Base-by-base conservation (phyloP, 1,140 invertebrate species). In the Bombus polaris region DNA sequence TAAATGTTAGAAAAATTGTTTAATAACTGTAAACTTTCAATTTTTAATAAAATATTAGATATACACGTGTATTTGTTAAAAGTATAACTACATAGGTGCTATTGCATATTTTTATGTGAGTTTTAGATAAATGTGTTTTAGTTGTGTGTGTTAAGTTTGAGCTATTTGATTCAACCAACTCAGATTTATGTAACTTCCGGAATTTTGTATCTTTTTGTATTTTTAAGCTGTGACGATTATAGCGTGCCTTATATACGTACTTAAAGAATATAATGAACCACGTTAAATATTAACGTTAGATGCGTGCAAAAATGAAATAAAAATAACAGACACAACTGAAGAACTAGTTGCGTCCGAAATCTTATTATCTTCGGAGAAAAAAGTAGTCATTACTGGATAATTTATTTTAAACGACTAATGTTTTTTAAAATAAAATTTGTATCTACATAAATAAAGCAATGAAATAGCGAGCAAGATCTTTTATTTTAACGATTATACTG, bases 181-280 rank as follows among this genome's bases (percentile, higher is more conserved):
- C 25, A 42, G 18, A 62, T 62, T n/a, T 22, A 62, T 75, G 66
- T 83, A 44, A 83, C n/a, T 39, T 76, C 35, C 59, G 35, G 8
- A 66, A 66, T 25, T 76, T 82, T 65, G 22, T 62, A 57, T 66
- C 35, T 53, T 22, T 53, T 65, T 39, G 6, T 68, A 68, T 71
- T 84, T 79, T 62, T 28, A 59, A 71, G 53, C 39, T 71, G 47
- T 59, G 47, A 78, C 47, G 3, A 79, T 42, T 71, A n/a, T 71
- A 37, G 74, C 32, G 75, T 84, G 82, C 82, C 75, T 84, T 84
- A 84, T 79, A 53, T 59, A 79, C 22, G 71, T 71, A 71, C 12
- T 71, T 78, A 44, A 47, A 39, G n/a, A 42, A 35, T 35, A 25
- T 72, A 10, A 35, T 44, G 32, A 57, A 39, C 22, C 22, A 28